Percentiles rank a stretch among this genome's conserved stretches.
phyloP scores from a whole-genome alignment of 1,140 invertebrate species.

The Lanistes nyassanus region DNA sequence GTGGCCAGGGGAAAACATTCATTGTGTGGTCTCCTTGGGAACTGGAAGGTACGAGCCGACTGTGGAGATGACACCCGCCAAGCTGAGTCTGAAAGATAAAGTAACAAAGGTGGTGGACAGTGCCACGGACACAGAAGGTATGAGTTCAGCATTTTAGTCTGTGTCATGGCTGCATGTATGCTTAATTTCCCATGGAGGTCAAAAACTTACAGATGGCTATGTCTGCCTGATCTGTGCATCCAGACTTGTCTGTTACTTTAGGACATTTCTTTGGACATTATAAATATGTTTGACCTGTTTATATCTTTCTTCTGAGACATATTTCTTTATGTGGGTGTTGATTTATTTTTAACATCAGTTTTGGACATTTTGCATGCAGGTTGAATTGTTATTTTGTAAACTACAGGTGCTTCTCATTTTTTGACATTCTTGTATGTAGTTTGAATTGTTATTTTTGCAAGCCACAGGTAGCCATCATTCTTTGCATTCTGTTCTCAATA shows the following conservation, averaged over 20 bases:
- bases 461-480: background rate
- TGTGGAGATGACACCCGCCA: slow-evolving; percentile 32
- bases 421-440: no score
- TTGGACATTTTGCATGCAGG: no score
- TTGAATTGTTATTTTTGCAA: background rate
- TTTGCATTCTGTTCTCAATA: slow-evolving; percentile 39
- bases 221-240: no score
- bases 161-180: background rate
- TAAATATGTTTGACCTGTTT: no score
- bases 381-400: background rate
- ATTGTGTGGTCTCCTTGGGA: slow-evolving; percentile 89
- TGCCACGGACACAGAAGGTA: slow-evolving; percentile 90
- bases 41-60: slow-evolving; percentile 76
- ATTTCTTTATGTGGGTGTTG: no score
- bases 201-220: no score
- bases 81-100: slow-evolving; percentile 76
- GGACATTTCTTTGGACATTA: no score
- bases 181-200: no score
- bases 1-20: slow-evolving; percentile 83
- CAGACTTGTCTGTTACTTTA: no score
- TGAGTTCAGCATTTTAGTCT: background rate
- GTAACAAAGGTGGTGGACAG: slow-evolving; percentile 87
- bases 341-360: no score
- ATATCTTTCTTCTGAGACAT: no score
- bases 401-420: no score